Evolutionary conservation across 2,888 invertebrate species (phyloP), one percentile per base, ranked within the genome.

Genomic region (Smittia sp.): DNA sequence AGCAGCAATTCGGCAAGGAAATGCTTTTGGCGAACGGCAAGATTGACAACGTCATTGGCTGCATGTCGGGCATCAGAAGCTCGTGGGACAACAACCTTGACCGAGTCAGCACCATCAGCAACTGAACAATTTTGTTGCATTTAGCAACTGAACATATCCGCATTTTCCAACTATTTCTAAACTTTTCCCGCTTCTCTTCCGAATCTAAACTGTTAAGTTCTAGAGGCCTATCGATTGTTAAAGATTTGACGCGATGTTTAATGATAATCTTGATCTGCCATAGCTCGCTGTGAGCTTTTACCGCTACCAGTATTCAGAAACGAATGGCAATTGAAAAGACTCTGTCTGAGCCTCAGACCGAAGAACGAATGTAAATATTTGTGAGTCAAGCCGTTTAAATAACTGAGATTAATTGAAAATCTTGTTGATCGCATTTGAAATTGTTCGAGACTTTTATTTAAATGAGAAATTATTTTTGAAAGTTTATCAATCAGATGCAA

Each of bases 21-120:
- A 46, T 15, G n/a, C 20, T 72, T 25, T 62, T 72, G 32, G 52
- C 39, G 4, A 62, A 41, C 39, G 54, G 70, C 4, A 27, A 22
- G 46, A 41, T 67, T 41, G 67, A 67, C 3, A 67, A 67, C 22
- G 15, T 72, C 11, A 70, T 70, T 11, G 20, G 27, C 9, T 38
- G 58, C 20, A 20, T n/a, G 15, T 25, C 52, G 13, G 18, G 24
- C 25, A 22, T 38, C 1, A 72, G 72, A 62, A 39, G 13, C 38
- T 72, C 72, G 1, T 72, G 62, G 72, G 72, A 72, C 22, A 62
- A 74, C n/a, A 77, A 76, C 72, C 74, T 76, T 27, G 77, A 77
- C 72, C 76, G 76, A 18, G 76, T 77, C 22, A 77, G 76, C 46
- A 76, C 76, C 27, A 77, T 77, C 67, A 77, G 77, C 74, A 77